These are phyloP conservation scores for Drymodes brunneopygia DNA, from an alignment of 2,113 vertebrate genomes.

Conservation along the genomic window DNA sequence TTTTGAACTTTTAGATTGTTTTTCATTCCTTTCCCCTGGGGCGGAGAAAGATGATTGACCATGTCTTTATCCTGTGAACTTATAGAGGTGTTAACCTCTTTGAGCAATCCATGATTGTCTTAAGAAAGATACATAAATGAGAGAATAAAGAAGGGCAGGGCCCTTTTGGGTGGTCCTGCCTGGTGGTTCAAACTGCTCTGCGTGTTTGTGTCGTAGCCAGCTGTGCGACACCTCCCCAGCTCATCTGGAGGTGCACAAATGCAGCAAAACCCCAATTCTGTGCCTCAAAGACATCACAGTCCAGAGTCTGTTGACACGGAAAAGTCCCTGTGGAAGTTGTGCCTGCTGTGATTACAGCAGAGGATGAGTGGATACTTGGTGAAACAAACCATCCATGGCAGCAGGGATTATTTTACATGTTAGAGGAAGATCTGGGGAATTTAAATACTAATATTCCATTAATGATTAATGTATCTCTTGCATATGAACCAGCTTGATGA, in stretches of 20 bases:
- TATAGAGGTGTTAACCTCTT: too few species aligned
- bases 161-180: too few species aligned
- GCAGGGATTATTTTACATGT: neutral
- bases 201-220: too few species aligned
- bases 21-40: too few species aligned
- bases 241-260: neutral
- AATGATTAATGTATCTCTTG: neutral
- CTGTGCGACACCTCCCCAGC: too few species aligned
- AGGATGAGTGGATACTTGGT: neutral
- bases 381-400: slow-evolving; percentile 11
- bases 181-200: too few species aligned
- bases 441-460: neutral
- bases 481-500: neutral
- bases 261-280: neutral
- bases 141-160: too few species aligned
- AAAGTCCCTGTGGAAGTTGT: neutral
- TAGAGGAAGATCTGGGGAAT: neutral
- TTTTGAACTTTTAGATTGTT: too few species aligned
- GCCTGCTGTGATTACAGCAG: neutral
- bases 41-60: too few species aligned
- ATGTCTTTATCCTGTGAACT: too few species aligned
- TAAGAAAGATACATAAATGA: too few species aligned
- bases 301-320: neutral
- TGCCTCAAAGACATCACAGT: neutral
- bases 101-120: too few species aligned